Conservation (phyloP, 1,140 invertebrate species). For the Aphaenogaster ashmeadi region DNA sequence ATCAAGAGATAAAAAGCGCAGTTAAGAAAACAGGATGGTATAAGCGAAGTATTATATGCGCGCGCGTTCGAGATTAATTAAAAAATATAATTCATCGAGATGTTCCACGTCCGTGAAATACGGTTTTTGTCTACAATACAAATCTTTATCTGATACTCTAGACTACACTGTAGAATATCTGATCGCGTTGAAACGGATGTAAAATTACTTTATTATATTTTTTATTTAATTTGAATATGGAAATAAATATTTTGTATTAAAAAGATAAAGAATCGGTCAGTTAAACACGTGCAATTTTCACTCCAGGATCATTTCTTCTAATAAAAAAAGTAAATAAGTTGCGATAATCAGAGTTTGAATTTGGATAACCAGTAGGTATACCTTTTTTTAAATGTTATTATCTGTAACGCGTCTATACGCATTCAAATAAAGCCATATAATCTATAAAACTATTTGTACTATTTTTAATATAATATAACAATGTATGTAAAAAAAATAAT, state of each 20-base stretch:
- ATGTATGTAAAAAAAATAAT: not conserved
- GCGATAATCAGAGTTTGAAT: not conserved
- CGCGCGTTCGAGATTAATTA: not conserved
- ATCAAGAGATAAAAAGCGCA: conserved; percentile 33
- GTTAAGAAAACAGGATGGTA: conserved; percentile 48
- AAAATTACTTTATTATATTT: not conserved
- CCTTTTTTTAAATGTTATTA: not conserved
- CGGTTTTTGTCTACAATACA: not conserved
- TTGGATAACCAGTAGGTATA: not conserved
- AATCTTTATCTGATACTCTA: not conserved
- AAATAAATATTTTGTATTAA: not conserved
- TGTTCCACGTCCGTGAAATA: not conserved
- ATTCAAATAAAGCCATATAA: not conserved
- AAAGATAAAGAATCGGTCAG: not conserved
- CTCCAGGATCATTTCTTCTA: not conserved
- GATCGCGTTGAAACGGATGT: not conserved
- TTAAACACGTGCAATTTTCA: not conserved
- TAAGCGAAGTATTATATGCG: conserved; percentile 1
- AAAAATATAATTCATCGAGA: not conserved
- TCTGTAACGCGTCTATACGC: not conserved
- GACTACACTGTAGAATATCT: not conserved
- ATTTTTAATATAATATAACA: not conserved
- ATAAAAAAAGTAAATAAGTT: not conserved
- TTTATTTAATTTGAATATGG: not conserved
- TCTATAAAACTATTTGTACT: not conserved